These are phyloP conservation scores for Nipponia nippon DNA, from an alignment of 2,113 vertebrate species.

Conservation along the genomic window DNA sequence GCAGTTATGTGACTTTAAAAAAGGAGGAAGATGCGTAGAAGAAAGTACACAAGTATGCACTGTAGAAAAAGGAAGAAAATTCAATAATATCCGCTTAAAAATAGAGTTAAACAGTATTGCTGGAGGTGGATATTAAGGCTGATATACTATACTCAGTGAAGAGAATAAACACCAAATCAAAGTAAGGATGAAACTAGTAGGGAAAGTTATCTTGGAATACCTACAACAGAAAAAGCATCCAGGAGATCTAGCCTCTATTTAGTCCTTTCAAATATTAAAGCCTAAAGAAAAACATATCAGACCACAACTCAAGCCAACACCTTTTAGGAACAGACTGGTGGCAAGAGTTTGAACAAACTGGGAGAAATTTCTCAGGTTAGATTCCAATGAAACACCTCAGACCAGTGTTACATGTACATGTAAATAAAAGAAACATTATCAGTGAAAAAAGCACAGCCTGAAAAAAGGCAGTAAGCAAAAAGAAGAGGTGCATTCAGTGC, in stretches of 20 bases:
- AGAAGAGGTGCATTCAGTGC: not conserved
- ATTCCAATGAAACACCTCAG: not conserved
- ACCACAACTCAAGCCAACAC: not conserved
- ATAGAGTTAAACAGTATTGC: not conserved
- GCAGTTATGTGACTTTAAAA: not conserved
- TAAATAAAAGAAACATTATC: not conserved
- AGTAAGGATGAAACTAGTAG: not conserved
- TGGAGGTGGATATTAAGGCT: not conserved
- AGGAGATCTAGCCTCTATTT: not conserved
- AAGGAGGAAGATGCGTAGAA: not conserved
- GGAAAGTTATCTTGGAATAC: not conserved
- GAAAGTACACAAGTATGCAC: not conserved
- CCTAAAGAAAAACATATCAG: not conserved
- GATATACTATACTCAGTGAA: not conserved
- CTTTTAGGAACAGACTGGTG: not conserved
- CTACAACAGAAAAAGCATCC: not conserved
- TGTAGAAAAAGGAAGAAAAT: not conserved
- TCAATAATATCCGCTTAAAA: not conserved
- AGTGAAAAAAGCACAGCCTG: not conserved
- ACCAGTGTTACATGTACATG: not conserved
- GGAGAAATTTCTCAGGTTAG: not conserved
- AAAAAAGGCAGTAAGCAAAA: not conserved
- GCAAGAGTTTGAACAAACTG: not conserved
- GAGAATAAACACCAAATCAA: not conserved
- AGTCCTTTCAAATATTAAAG: not conserved